Percentiles rank a stretch among this genome's conserved stretches.
Evolutionary conservation across 2,888 invertebrate species (phyloP).

Genomic region (Drepanosiphum platanoidis): DNA sequence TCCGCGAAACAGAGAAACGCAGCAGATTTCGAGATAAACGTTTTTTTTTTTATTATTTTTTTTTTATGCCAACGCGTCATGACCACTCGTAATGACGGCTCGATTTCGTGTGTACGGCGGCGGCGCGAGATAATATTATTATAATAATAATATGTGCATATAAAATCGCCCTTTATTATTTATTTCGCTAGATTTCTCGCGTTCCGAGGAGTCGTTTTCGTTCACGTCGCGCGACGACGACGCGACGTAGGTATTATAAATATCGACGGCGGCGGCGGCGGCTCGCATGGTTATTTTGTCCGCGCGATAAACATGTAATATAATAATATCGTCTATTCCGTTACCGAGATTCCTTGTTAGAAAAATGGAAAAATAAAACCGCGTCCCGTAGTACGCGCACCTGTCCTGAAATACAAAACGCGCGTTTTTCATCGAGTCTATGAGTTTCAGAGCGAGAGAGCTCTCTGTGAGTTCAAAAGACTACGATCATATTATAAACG

Average conservation of each 20-base stretch:
- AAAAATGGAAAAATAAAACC: background rate
- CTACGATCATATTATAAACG: too few relatives aligned
- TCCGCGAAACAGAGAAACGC: slow-evolving; percentile 29
- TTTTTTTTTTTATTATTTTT: too few relatives aligned
- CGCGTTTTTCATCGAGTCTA: background rate
- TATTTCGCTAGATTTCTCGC: slow-evolving; percentile 12
- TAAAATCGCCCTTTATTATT: slow-evolving; percentile 33
- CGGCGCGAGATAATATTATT: background rate
- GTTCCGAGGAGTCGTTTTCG: background rate
- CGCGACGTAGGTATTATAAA: too few relatives aligned
- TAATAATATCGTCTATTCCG: background rate
- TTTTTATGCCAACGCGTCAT: too few relatives aligned
- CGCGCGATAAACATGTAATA: background rate
- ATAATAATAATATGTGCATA: slow-evolving; percentile 28
- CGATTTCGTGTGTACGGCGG: background rate
- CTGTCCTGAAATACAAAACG: background rate
- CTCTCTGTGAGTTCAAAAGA: too few relatives aligned
- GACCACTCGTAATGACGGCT: slow-evolving; percentile 32
- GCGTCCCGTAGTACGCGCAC: background rate
- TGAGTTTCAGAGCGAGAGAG: too few relatives aligned
- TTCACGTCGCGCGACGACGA: background rate
- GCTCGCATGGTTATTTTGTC: background rate
- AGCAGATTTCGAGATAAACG: background rate
- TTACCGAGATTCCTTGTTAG: background rate
- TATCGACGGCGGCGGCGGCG: too few relatives aligned